Evolutionary conservation across 2,113 vertebrate species (phyloP), one percentile per base, ranked within the genome.

Genomic region (Saimiri boliviensis): DNA sequence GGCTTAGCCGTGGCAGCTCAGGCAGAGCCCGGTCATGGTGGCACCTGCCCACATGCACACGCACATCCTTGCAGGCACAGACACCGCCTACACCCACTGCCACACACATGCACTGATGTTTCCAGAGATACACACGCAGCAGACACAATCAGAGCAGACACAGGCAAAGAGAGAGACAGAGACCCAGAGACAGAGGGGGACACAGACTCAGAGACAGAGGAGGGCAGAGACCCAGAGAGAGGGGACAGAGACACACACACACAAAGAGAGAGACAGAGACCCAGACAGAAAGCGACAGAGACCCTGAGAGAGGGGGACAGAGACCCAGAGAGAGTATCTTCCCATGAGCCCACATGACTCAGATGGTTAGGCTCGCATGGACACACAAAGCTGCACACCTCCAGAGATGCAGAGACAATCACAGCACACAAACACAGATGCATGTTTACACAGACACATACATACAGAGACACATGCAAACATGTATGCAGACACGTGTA

Each of bases 11-110:
- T 1, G 13, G 81, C 14, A 12, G 60, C 54, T 1, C 1, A 1
- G 45, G 74, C 1, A 3, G 52, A 30, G n/a, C n/a, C n/a, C 0
- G 3, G 7, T 13, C 21, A 0, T 6, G 45, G 16, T 25, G 10
- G 49, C 68, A 11, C 0, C 27, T 11, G 7, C 1, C 14, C 37
- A 27, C 25, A 5, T 0, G 42, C 27, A 42, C 40, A 30, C 6
- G 1, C 6, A 10, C 1, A 7, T 42, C 6, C 58, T 2, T 1
- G 4, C 4, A 2, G n/a, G 93, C 76, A 52, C 12, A 16, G 16
- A 45, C 74, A 2, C 16, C 40, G 47, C n/a, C 47, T 30, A 14
- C 8, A 20, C 37, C 30, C 37, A 21, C 54, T 0, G 3, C 63
- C 42, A 80, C 8, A 27, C 27, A 14, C 60, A 30, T 32, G 60